Evolutionary conservation across 2,888 invertebrate genomes (phyloP), one percentile per base, ranked within the genome.

Genomic region (Apocheima hispidaria): DNA sequence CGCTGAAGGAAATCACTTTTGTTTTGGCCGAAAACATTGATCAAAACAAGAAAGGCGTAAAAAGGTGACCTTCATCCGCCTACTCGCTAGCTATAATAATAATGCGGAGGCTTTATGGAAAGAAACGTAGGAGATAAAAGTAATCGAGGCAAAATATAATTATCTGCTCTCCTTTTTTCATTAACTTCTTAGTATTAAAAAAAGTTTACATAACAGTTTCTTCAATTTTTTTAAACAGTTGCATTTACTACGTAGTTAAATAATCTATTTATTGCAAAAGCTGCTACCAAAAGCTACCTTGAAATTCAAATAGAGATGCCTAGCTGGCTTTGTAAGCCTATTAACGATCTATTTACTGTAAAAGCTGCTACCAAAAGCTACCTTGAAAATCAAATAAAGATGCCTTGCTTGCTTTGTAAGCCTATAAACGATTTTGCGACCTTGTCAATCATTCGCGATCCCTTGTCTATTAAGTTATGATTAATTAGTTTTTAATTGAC

Each of bases 401-500:
- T 28, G 1, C 2, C 16, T 26, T 21, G 20, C 12, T 38, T 49
- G 23, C 16, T 63, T 28, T 49, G 54, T 50, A 43, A 59, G 49
- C 50, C 21, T 38, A 54, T 33, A 18, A 54, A 20, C 10, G 40
- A 36, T 26, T 18, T 40, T 7, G 14, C 21, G 60, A 16, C 60
- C 60, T 55, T 60, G 60, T 55, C 60, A 36, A 16, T 50, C 41
- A 44, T 55, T 43, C 9, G 10, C 9, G 4, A 38, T 28, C 28
- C 28, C 14, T 10, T n/a, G 38, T 28, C 28, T 60, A 50, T 58
- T 55, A 63, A 30, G 50, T 20, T 46, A 43, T 68, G 66, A 70
- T 70, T 66, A 68, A 70, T 70, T 63, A 30, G 26, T 61, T 66
- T 66, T 65, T 61, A 61, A 77, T 70, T 75, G 72, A 81, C 76